Conservation (phyloP, 2,113 vertebrate species). For the Protomyctophum bolini region DNA sequence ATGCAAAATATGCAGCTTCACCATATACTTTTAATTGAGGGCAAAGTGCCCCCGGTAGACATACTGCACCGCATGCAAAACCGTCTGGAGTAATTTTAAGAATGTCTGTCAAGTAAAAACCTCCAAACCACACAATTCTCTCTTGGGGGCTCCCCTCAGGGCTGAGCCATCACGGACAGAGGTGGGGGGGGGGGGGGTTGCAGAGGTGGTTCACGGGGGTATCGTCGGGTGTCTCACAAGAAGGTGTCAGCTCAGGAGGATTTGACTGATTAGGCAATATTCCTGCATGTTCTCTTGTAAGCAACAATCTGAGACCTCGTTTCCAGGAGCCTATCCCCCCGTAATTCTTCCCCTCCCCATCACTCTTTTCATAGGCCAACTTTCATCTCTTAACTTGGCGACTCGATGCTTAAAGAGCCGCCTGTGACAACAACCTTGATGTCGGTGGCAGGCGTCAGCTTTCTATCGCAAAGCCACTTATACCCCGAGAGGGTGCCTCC, state of each 20-base stretch:
- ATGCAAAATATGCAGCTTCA: slow-evolving; percentile 81
- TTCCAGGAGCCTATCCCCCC: slow-evolving; percentile 68
- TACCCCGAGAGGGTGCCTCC: slow-evolving; percentile 72
- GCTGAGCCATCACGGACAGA: slow-evolving; percentile 62
- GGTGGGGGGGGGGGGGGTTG: slow-evolving; percentile 48
- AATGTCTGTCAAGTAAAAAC: slow-evolving; percentile 73
- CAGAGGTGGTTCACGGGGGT: slow-evolving; percentile 50
- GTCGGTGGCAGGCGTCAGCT: slow-evolving; percentile 79
- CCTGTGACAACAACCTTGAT: slow-evolving; percentile 76
- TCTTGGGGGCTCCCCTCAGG: slow-evolving; percentile 77
- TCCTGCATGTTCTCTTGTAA: slow-evolving; percentile 80
- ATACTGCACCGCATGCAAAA: slow-evolving; percentile 74
- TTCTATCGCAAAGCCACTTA: slow-evolving; percentile 81
- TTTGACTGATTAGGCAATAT: slow-evolving; percentile 86
- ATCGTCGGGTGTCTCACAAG: slow-evolving; percentile 69
- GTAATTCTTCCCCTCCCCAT: slow-evolving; percentile 75
- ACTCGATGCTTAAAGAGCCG: slow-evolving; percentile 74
- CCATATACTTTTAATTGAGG: slow-evolving; percentile 79
- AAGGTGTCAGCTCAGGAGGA: slow-evolving; percentile 78
- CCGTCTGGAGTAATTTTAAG: slow-evolving; percentile 69
- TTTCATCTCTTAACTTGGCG: slow-evolving; percentile 78
- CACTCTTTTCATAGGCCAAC: slow-evolving; percentile 58
- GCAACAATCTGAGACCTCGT: slow-evolving; percentile 79
- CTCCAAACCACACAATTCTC: slow-evolving; percentile 66
- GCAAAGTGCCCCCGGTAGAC: slow-evolving; percentile 67